Base-by-base conservation (phyloP, 2,888 invertebrate genomes). In the Herminia tarsipennalis region DNA sequence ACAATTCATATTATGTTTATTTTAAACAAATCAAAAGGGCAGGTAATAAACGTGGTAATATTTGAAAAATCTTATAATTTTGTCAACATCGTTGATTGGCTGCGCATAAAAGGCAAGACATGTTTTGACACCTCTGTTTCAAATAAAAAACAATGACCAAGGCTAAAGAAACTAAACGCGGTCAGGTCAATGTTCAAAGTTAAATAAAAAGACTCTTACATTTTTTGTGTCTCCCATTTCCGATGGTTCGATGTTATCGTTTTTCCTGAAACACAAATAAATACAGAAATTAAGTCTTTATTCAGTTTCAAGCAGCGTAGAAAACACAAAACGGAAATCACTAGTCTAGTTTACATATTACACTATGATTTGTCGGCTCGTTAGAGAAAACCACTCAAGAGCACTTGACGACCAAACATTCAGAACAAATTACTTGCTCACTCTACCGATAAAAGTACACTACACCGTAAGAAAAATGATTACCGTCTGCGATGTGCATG, bases 401-500 rank as follows among this genome's bases (percentile, higher is more conserved):
- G 56, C 64, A 67, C 60, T 72, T 71, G 67, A 67, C 73, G 70
- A 75, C 71, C 71, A 78, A 76, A 81, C 78, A 75, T 76, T 77
- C 75, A 79, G 73, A 81, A 76, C 80, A 77, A 82, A 80, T 79
- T 73, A 77, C 78, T 67, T 82, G 83, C 68, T 75, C 83, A 68
- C 75, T 82, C 74, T 83, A 81, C 76, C 84, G 79, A 73, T 64
- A 77, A 81, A 76, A 80, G 74, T 70, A 74, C 76, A 63, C 66
- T 49, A 56, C 58, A 79, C 71, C 69, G 75, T 76, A 81, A 75
- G 66, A 73, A 73, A n/a, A 77, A 80, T 75, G 43, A 72, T 74
- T 70, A 62, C 63, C 54, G 67, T 63, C 64, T 65, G 59, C 63
- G 59, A 37, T 54, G 56, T 52, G 70, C 61, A 69, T 61, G 66